Base-by-base conservation (phyloP, 2,888 invertebrate genomes). In the Coelogynopora nodosa region DNA sequence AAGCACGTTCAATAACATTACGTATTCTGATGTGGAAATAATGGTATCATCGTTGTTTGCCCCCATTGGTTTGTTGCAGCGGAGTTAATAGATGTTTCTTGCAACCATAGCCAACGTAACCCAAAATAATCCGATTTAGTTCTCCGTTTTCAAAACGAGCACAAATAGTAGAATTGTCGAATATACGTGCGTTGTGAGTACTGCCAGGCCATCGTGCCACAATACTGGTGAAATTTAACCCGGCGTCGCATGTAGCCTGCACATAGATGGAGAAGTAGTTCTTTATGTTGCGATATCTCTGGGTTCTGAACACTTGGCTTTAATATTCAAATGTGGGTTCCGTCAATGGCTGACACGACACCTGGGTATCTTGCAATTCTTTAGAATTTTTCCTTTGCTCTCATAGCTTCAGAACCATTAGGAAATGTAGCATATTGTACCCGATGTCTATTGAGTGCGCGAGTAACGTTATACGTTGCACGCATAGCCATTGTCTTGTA, bases 181-280 rank as follows among this genome's bases (percentile, higher is more conserved):
- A 82, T 5, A 82, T 82, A 30, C 29, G 30, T 30, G 82, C 18
- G 31, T 82, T 26, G 30, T 82, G 82, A 31, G 31, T 82, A 82
- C 82, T 82, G 28, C 82, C 82, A 30, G 82, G 82, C 82, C 82
- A 82, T 82, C 82, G 30, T 31, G 82, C 82, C 30, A 82, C 30
- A 80, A 82, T 82, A 31, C 2, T 5, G 30, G 82, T 82, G 30
- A 82, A 31, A 5, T 31, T 82, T 82, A 82, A 82, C 30, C 30
- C 30, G 23, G 82, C 82, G 23, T 82, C 29, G 31, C 82, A 82
- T 31, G 30, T 82, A 30, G 82, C 26, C 31, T 82, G 82, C 30
- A 82, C 82, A 31, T 82, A 27, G 82, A 82, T 82, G 23, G 82
- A 31, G 31, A 82, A 82, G 82, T 31, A 82, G 31, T 82, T 82